phyloP scores from a whole-genome alignment of 2,113 vertebrate genomes.

The Acrocephalus kingi region DNA sequence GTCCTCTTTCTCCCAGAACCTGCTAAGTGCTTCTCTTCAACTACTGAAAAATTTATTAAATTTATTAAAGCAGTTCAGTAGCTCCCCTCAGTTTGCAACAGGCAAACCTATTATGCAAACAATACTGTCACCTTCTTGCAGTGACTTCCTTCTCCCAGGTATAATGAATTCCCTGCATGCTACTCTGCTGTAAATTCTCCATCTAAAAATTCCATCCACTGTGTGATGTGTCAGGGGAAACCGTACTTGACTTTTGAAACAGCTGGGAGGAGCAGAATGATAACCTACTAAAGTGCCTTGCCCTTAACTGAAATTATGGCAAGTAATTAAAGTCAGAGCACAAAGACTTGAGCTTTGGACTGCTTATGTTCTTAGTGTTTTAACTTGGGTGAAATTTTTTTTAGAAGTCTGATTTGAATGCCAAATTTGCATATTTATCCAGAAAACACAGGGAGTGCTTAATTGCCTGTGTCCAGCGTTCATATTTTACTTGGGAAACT shows the following conservation, averaged over 20 bases:
- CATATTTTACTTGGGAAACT: neutral
- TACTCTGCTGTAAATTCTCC: conserved; percentile 16
- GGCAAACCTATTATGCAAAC: conserved; percentile 1
- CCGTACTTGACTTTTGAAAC: conserved; percentile 31
- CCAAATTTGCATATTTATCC: conserved; percentile 30
- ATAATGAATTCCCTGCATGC: conserved; percentile 36
- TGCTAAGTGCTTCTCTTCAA: neutral
- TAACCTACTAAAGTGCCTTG: conserved; percentile 26
- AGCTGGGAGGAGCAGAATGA: conserved; percentile 33
- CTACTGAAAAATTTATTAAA: neutral
- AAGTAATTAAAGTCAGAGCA: conserved; percentile 52
- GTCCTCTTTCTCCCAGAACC: neutral
- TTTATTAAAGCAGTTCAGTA: neutral
- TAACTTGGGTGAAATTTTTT: neutral
- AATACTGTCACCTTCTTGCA: neutral
- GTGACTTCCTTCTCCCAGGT: neutral
- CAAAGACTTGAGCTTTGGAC: conserved; percentile 3
- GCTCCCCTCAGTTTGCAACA: neutral
- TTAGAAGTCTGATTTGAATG: conserved; percentile 33
- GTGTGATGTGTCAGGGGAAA: conserved; percentile 6
- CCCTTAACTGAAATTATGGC: conserved; percentile 35
- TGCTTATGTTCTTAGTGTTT: neutral
- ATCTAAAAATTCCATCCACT: conserved; percentile 27
- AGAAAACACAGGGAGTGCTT: neutral
- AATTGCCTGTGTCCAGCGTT: conserved; percentile 10